Conservation (phyloP, 2,797 vertebrate genomes). For the Oreochromis grahami region DNA sequence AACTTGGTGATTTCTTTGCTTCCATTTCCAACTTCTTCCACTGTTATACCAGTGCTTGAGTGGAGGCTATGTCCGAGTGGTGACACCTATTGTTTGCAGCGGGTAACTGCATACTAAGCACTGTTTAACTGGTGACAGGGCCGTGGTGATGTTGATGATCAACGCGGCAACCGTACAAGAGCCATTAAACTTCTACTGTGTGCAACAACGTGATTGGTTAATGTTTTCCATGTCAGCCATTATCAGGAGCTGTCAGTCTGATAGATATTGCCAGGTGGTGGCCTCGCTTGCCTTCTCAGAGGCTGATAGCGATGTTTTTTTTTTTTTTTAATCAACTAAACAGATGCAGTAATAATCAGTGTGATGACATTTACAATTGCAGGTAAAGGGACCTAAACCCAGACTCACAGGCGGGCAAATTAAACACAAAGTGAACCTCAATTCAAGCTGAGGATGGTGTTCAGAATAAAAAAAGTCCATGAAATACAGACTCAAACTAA, state of each 20-base stretch:
- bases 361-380: background rate
- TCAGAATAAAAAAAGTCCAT: background rate
- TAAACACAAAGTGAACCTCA: background rate
- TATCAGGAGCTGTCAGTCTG: background rate
- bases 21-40: background rate
- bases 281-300: background rate
- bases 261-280: background rate
- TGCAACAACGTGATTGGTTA: background rate
- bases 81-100: background rate
- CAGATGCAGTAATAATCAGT: background rate
- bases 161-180: background rate
- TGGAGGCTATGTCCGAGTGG: background rate
- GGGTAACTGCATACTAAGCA: background rate
- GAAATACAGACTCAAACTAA: background rate
- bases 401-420: background rate
- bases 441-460: background rate
- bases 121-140: background rate
- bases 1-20: background rate
- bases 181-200: background rate
- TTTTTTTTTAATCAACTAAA: background rate
- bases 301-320: background rate
- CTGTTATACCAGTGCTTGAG: background rate
- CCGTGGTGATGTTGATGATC: background rate
- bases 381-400: background rate
- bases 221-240: background rate